Conservation (phyloP, 92 coral and sea anemone genomes). For the Palythoa grandiflora region DNA sequence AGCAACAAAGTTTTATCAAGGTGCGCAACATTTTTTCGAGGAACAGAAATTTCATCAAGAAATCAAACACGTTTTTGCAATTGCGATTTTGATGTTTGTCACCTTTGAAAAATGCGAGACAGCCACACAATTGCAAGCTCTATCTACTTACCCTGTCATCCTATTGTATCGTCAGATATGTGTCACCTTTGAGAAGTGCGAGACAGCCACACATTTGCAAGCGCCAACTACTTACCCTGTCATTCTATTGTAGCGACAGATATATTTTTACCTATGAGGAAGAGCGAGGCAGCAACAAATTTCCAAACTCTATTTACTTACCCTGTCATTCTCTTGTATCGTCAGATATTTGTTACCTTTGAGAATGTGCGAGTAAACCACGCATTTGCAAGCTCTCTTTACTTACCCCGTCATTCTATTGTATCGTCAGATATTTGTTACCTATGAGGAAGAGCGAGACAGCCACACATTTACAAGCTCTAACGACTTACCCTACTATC, state of each 20-base stretch:
- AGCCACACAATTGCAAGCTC: constrained; percentile 83
- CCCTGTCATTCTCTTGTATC: constrained; percentile 57
- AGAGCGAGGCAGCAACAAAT: constrained; percentile 70
- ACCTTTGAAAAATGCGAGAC: constrained; percentile 72
- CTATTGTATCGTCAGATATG: constrained; percentile 56
- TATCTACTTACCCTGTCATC: constrained; percentile 80
- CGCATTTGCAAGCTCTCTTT: constrained; percentile 80
- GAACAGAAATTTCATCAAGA: too few relatives aligned
- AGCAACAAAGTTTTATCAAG: too few relatives aligned
- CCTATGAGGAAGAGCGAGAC: constrained; percentile 83
- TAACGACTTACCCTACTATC: constrained; percentile 82
- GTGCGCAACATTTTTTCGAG: too few relatives aligned
- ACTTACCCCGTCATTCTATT: constrained; percentile 77
- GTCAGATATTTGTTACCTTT: constrained; percentile 76
- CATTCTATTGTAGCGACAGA: constrained; percentile 35
- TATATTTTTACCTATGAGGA: constrained; percentile 84
- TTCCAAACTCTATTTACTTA: constrained; percentile 77
- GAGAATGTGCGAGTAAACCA: constrained; percentile 74
- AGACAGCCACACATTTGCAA: constrained; percentile 75
- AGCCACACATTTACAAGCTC: constrained; percentile 83
- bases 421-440: constrained; percentile 63
- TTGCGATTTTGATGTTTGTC: constrained; percentile 50
- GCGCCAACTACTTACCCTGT: constrained; percentile 81
- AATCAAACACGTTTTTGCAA: too few relatives aligned
- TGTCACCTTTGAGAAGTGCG: constrained; percentile 77